These are phyloP conservation scores for Microctenopoma steveboyesi DNA, from an alignment of 2,797 vertebrate species.

Conservation along the genomic window DNA sequence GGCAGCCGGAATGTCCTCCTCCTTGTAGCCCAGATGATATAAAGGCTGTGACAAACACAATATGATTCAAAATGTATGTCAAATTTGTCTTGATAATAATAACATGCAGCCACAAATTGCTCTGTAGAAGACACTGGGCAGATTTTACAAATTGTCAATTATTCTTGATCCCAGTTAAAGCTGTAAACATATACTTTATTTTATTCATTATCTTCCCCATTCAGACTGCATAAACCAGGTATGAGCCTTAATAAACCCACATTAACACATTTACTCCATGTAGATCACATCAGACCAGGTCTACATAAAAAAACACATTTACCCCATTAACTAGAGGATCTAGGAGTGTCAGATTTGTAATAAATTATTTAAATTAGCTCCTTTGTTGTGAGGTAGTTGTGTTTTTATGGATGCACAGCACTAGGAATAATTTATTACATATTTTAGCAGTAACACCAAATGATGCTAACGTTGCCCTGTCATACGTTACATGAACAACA, in stretches of 20 bases:
- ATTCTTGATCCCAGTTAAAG: not conserved
- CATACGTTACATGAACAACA: not conserved
- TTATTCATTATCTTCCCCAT: not conserved
- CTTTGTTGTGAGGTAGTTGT: too few species aligned
- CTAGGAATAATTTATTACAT: not conserved
- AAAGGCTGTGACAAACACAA: not conserved
- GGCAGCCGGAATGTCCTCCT: conserved; percentile 40
- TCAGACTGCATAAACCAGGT: not conserved
- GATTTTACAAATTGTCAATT: too few species aligned
- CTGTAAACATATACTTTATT: too few species aligned
- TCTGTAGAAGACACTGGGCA: too few species aligned
- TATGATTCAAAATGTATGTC: too few species aligned
- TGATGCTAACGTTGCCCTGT: not conserved
- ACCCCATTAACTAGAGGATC: too few species aligned
- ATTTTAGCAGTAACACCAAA: not conserved
- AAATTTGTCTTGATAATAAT: too few species aligned
- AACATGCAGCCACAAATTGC: too few species aligned
- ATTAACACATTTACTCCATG: not conserved
- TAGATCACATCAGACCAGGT: not conserved
- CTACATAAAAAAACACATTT: not conserved
- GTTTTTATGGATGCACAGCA: too few species aligned
- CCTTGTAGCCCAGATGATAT: conserved; percentile 31
- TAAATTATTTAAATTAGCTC: too few species aligned
- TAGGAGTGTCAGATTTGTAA: not conserved
- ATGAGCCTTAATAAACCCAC: not conserved